Conservation (phyloP, 2,113 vertebrate species). For the Hemibagrus wyckioides region DNA sequence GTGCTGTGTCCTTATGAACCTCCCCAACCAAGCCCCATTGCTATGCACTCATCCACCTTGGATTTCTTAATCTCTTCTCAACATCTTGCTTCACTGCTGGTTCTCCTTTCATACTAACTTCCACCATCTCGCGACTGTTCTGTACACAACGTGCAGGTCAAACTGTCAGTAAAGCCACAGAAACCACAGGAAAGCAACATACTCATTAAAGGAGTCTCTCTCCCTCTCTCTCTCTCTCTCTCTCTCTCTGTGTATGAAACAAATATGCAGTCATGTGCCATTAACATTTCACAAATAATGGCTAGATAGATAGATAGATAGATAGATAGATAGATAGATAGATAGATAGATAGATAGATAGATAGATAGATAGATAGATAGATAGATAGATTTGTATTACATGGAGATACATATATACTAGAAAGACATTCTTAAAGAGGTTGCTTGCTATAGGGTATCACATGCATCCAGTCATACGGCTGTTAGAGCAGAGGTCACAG, state of each 20-base stretch:
- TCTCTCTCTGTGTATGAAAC: background rate
- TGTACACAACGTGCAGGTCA: conserved; percentile 48
- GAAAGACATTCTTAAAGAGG: background rate
- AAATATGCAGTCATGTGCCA: background rate
- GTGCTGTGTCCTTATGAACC: background rate
- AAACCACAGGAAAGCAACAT: conserved; percentile 47
- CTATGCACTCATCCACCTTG: background rate
- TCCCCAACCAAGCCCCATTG: background rate
- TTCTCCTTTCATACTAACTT: conserved; percentile 24
- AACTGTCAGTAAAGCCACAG: conserved; percentile 48
- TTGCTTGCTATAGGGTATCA: background rate
- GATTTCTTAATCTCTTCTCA: conserved; percentile 31
- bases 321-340: too few species aligned
- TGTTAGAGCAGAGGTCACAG: background rate
- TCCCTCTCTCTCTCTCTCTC: background rate
- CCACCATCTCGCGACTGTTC: conserved; percentile 25
- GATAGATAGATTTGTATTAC: too few species aligned
- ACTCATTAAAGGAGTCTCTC: conserved; percentile 29
- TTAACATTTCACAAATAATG: too few species aligned
- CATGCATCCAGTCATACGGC: background rate
- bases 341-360: too few species aligned
- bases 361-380: too few species aligned
- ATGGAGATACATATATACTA: background rate
- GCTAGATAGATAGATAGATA: too few species aligned
- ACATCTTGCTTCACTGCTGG: conserved; percentile 23